Conservation (phyloP, 2,113 vertebrate species). For the Scalopus aquaticus region DNA sequence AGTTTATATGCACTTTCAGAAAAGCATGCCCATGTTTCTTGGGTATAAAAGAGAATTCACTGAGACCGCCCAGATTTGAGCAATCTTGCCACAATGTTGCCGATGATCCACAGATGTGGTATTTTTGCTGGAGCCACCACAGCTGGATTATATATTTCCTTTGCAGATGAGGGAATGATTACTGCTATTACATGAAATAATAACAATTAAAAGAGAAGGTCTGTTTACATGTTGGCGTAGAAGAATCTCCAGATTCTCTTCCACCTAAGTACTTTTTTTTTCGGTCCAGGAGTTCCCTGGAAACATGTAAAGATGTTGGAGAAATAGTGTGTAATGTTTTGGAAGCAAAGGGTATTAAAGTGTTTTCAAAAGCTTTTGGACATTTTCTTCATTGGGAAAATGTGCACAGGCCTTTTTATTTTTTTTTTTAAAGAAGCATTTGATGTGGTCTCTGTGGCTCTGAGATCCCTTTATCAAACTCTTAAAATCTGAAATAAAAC, state of each 20-base stretch:
- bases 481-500: not conserved
- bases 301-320: conserved; percentile 61
- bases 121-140: conserved; percentile 71
- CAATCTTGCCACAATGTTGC: conserved; percentile 29
- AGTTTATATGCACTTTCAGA: conserved; percentile 72
- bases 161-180: conserved; percentile 80
- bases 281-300: conserved; percentile 56
- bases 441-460: not conserved
- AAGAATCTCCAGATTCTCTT: conserved; percentile 61
- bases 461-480: conserved; percentile 33
- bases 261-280: conserved; percentile 37
- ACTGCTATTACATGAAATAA: conserved; percentile 61
- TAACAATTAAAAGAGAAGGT: conserved; percentile 72
- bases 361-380: conserved; percentile 64
- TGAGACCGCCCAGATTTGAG: conserved; percentile 44
- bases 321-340: conserved; percentile 65
- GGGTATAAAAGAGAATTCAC: conserved; percentile 51
- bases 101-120: conserved; percentile 83
- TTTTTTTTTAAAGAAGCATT: conserved; percentile 27
- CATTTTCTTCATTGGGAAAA: conserved; percentile 51
- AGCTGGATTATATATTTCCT: conserved; percentile 83
- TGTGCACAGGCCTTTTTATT: not conserved
- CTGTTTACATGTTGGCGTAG: conserved; percentile 59
- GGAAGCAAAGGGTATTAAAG: conserved; percentile 17
- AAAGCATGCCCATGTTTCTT: conserved; percentile 50